phyloP scores from a whole-genome alignment of 53 echinoderm and acorn worm genomes.

The Zoroaster sp. region DNA sequence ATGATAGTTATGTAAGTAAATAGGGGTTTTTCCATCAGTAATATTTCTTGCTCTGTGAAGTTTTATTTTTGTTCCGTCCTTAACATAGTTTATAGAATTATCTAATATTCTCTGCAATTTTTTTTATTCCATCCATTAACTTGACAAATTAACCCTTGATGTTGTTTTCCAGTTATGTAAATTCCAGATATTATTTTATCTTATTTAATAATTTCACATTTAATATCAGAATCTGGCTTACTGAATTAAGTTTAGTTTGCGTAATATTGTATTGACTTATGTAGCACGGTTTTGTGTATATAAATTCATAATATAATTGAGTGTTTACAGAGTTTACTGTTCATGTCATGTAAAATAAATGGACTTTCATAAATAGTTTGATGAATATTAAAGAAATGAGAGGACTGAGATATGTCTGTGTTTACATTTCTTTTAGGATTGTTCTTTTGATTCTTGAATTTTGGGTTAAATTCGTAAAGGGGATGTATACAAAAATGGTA shows the following conservation, averaged over 20 bases:
- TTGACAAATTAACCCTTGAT: background rate
- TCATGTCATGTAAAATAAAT: background rate
- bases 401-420: background rate
- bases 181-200: background rate
- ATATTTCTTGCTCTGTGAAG: background rate
- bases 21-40: background rate
- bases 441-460: background rate
- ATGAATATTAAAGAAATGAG: background rate
- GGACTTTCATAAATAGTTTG: constrained; percentile 10
- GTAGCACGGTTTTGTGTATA: background rate
- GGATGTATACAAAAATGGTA: too few species aligned
- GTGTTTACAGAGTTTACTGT: background rate
- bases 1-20: background rate
- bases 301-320: background rate
- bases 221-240: background rate
- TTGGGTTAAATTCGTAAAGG: too few species aligned
- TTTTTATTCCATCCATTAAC: constrained; percentile 14
- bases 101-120: background rate
- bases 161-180: background rate
- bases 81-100: background rate
- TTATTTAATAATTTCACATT: background rate
- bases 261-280: background rate
- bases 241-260: background rate
- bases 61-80: constrained; percentile 27
- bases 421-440: background rate